These are phyloP conservation scores for Bolinopsis microptera DNA, from an alignment of 37 sponge, comb jelly and placozoan genomes.

Conservation along the genomic window DNA sequence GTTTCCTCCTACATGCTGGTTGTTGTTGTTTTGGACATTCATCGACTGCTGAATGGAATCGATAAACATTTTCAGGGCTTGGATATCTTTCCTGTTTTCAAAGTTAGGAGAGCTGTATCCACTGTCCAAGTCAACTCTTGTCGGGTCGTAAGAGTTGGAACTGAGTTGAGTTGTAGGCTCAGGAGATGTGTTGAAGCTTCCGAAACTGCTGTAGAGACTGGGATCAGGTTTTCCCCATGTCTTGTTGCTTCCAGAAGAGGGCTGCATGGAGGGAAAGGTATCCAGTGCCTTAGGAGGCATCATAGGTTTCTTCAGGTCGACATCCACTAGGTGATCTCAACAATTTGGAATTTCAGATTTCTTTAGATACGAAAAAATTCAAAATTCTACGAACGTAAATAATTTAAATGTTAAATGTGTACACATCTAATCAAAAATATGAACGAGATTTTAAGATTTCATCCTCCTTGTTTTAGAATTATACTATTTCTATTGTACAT, in stretches of 20 bases:
- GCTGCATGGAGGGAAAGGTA: not conserved
- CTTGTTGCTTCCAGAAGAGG: not conserved
- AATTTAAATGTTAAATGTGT: too few relatives aligned
- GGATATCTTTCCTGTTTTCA: not conserved
- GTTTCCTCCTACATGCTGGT: not conserved
- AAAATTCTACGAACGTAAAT: too few relatives aligned
- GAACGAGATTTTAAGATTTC: too few relatives aligned
- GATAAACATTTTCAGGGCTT: not conserved
- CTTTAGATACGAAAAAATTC: too few relatives aligned
- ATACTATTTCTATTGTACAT: too few relatives aligned
- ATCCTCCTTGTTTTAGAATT: too few relatives aligned
- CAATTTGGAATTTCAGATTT: too few relatives aligned
- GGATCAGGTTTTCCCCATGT: not conserved
- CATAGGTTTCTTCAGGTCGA: conserved; percentile 49
- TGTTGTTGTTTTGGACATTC: not conserved
- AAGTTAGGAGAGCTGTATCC: conserved; percentile 35
- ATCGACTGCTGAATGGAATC: not conserved
- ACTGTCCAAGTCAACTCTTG: not conserved
- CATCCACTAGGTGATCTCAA: not conserved
- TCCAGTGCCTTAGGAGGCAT: not conserved
- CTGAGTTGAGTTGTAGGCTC: not conserved
- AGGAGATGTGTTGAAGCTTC: not conserved
- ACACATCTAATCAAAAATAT: too few relatives aligned
- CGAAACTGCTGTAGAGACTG: not conserved
- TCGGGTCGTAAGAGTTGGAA: not conserved